Percentiles rank a stretch among this genome's conserved stretches.
Conservation (phyloP, 2,888 invertebrate genomes). For the Pasiphila rectangulata region DNA sequence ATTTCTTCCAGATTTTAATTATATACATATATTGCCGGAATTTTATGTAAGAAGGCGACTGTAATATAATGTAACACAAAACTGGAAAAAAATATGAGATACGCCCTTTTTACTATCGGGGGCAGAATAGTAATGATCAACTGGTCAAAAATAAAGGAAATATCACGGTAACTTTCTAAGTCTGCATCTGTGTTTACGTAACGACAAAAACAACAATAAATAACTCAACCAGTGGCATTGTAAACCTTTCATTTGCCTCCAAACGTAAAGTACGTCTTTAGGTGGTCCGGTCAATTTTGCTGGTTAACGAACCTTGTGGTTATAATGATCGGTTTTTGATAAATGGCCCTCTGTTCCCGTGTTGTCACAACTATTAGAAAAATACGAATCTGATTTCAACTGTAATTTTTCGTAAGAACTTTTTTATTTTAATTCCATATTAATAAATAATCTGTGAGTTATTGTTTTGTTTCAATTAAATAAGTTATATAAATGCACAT, state of each 20-base stretch:
- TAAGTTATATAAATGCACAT: too few relatives aligned
- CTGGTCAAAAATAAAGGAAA: constrained; percentile 31
- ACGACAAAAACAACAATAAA: constrained; percentile 29
- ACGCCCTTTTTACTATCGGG: too few relatives aligned
- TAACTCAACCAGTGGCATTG: constrained; percentile 10
- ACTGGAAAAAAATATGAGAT: too few relatives aligned
- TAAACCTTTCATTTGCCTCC: constrained; percentile 20
- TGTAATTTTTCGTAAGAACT: too few relatives aligned
- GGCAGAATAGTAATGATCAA: constrained; percentile 31
- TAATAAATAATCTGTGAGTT: too few relatives aligned
- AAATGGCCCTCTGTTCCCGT: not conserved
- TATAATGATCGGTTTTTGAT: constrained; percentile 1
- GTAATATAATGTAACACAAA: too few relatives aligned
- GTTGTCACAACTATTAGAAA: not conserved
- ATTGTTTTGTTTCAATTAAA: too few relatives aligned
- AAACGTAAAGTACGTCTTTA: constrained; percentile 6
- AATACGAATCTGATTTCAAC: too few relatives aligned
- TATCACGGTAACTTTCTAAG: constrained; percentile 32
- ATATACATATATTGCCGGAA: too few relatives aligned
- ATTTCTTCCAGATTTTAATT: too few relatives aligned
- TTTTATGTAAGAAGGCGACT: too few relatives aligned
- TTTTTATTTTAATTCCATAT: too few relatives aligned
- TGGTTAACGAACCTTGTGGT: constrained; percentile 9
- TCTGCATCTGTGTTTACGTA: constrained; percentile 33
- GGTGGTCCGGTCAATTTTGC: constrained; percentile 6